Evolutionary conservation across 2,113 vertebrate genomes (phyloP).

Genomic region (Raja brachyura): DNA sequence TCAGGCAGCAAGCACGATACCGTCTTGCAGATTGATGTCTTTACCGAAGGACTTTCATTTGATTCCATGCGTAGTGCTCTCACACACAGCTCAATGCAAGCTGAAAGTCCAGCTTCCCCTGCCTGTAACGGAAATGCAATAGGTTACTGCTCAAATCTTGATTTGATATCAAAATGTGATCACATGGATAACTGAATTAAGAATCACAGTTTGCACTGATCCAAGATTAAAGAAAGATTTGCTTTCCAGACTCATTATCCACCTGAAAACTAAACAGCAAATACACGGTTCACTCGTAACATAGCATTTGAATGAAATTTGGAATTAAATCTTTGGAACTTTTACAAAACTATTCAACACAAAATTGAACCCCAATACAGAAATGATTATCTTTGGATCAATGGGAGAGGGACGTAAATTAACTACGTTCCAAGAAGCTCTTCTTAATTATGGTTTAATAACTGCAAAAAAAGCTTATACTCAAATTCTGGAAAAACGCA

Average conservation of each 20-base stretch:
- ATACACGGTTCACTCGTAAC: not conserved
- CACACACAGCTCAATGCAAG: constrained; percentile 87
- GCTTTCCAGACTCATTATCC: not conserved
- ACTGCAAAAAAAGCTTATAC: too few relatives aligned
- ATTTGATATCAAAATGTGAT: not conserved
- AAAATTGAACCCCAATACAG: too few relatives aligned
- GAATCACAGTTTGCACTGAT: not conserved
- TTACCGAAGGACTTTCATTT: constrained; percentile 73
- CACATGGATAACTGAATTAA: not conserved
- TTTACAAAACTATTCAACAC: too few relatives aligned
- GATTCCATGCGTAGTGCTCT: constrained; percentile 80
- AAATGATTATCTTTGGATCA: too few relatives aligned
- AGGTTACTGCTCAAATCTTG: not conserved
- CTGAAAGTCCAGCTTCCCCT: constrained; percentile 73
- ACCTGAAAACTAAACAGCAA: not conserved
- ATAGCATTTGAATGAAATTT: too few relatives aligned
- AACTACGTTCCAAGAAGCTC: too few relatives aligned
- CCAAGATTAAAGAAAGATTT: not conserved
- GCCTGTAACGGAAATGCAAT: constrained; percentile 59
- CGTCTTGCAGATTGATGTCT: constrained; percentile 92
- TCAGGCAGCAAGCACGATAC: constrained; percentile 87
- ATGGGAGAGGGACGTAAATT: too few relatives aligned
- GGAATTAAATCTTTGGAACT: too few relatives aligned
- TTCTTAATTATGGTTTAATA: too few relatives aligned
- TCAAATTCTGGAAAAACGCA: too few relatives aligned